These are phyloP conservation scores for Sebastiscus albofasciatus DNA, from an alignment of 2,797 vertebrate genomes.

Conservation along the genomic window DNA sequence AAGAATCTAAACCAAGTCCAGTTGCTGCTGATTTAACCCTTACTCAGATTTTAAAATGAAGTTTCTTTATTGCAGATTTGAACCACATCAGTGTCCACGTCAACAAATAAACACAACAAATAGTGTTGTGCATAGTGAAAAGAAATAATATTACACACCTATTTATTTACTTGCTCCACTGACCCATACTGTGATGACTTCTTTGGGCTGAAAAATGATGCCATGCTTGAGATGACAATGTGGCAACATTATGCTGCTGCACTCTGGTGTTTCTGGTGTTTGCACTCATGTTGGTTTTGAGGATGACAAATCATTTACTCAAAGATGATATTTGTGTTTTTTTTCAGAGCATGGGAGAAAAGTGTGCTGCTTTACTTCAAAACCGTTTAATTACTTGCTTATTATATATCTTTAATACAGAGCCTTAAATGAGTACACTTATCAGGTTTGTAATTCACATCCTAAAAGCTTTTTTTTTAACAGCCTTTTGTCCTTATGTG, in stretches of 20 bases:
- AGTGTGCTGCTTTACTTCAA: not conserved
- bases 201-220: too few species aligned
- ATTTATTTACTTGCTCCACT: too few species aligned
- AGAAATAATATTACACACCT: not conserved
- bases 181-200: too few species aligned
- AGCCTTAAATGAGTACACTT: not conserved
- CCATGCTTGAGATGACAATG: too few species aligned
- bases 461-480: not conserved
- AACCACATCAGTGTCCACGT: not conserved
- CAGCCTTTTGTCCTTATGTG: not conserved
- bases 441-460: not conserved
- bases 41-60: too few species aligned
- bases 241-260: too few species aligned
- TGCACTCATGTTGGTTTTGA: not conserved
- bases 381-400: not conserved
- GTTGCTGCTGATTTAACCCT: too few species aligned
- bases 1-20: too few species aligned
- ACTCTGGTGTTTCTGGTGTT: too few species aligned
- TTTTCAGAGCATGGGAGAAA: not conserved
- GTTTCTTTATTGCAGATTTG: not conserved
- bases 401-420: not conserved
- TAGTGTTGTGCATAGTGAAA: not conserved
- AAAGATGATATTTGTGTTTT: not conserved
- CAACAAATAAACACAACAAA: not conserved
- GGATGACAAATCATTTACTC: slow-evolving; percentile 9